These are phyloP conservation scores for Diloba caeruleocephala DNA, from an alignment of 2,888 invertebrate genomes.

Conservation along the genomic window DNA sequence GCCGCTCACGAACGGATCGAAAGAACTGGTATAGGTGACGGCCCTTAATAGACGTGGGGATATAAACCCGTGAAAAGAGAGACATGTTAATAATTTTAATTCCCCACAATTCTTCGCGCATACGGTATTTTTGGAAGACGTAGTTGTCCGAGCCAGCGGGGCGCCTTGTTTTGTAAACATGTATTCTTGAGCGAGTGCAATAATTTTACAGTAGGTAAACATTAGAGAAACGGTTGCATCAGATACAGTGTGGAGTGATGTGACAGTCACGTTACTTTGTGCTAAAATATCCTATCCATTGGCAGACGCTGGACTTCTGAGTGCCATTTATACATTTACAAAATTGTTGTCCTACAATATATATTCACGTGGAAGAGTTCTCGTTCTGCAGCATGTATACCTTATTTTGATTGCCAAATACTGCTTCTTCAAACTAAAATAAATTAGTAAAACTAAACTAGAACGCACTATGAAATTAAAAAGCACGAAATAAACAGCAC, in stretches of 20 bases:
- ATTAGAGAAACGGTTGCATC: slow-evolving; percentile 19
- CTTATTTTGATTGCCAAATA: no score
- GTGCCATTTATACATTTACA: slow-evolving; percentile 9
- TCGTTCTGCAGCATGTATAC: no score
- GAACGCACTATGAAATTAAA: no score
- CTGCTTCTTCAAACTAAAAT: no score
- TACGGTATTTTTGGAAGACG: slow-evolving; percentile 4
- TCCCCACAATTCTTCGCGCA: not conserved
- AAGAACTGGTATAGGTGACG: no score
- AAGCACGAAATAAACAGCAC: no score
- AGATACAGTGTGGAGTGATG: slow-evolving; percentile 20
- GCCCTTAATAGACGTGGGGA: no score
- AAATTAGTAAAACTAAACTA: no score
- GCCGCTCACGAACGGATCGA: no score
- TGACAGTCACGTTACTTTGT: slow-evolving; percentile 16
- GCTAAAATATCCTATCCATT: slow-evolving; percentile 7
- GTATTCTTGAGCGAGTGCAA: slow-evolving; percentile 8
- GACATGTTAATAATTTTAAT: no score
- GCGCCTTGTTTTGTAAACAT: slow-evolving; percentile 27
- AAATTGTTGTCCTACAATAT: not conserved
- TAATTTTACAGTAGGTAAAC: slow-evolving; percentile 18
- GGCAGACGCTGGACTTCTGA: slow-evolving; percentile 16
- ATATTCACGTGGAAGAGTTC: no score
- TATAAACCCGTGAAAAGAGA: no score
- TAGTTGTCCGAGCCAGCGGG: slow-evolving; percentile 27